phyloP scores from a whole-genome alignment of 1,140 invertebrate genomes.

The Sycophila sp. region DNA sequence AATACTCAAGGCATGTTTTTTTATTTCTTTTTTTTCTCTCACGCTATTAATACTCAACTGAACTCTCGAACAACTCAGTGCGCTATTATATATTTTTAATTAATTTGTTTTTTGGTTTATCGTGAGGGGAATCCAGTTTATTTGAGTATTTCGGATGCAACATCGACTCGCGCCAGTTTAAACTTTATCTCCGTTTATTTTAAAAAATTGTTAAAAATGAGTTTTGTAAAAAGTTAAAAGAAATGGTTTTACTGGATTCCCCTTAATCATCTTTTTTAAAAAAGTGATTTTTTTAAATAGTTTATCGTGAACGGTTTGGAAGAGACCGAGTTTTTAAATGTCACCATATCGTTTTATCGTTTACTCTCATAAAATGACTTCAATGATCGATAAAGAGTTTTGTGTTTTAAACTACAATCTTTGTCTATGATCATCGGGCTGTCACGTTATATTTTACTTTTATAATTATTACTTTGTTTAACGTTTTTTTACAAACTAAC shows the following conservation, averaged over 20 bases:
- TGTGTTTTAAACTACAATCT: constrained; percentile 63
- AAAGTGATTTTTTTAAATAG: constrained; percentile 35
- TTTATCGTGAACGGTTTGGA: constrained; percentile 49
- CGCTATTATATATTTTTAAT: background rate
- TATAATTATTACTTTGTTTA: too few relatives aligned
- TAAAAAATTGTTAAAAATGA: too few relatives aligned
- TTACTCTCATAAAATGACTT: constrained; percentile 30
- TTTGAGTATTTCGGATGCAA: background rate
- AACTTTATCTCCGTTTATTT: too few relatives aligned
- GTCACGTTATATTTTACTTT: constrained; percentile 40
- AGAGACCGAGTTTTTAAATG: constrained; percentile 49
- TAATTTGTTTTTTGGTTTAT: background rate
- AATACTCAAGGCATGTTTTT: constrained; percentile 39
- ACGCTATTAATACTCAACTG: constrained; percentile 32
- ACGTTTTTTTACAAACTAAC: constrained; percentile 49
- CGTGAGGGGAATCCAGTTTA: constrained; percentile 15
- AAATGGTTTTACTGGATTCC: constrained; percentile 5
- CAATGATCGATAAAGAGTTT: constrained; percentile 62
- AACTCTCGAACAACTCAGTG: constrained; percentile 19
- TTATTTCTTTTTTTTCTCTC: too few relatives aligned
- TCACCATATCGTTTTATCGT: constrained; percentile 45
- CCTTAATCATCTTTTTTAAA: background rate
- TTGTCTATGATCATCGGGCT: constrained; percentile 46
- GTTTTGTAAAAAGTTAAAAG: too few relatives aligned
- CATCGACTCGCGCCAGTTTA: too few relatives aligned